Conservation (phyloP, 2,888 invertebrate species). For the Plutella xylostella region DNA sequence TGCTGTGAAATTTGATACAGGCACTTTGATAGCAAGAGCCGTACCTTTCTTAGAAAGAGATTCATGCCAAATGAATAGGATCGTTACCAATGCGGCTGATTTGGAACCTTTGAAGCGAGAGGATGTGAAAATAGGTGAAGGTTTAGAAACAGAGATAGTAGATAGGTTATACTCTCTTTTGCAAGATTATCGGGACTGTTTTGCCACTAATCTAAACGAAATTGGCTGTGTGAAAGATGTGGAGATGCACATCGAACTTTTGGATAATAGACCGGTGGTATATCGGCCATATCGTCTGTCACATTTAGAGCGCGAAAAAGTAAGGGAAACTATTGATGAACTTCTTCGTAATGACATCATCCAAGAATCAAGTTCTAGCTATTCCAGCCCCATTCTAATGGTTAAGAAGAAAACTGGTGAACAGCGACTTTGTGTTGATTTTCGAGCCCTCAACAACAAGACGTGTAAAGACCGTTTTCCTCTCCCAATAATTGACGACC, state of each 20-base stretch:
- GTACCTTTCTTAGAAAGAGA: too few relatives aligned
- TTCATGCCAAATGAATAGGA: too few relatives aligned
- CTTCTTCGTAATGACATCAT: slow-evolving; percentile 3
- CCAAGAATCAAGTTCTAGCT: slow-evolving; percentile 1
- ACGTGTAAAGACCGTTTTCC: slow-evolving; percentile 3
- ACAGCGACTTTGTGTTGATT: slow-evolving; percentile 1
- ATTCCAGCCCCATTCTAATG: slow-evolving; percentile 1
- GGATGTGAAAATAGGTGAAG: too few relatives aligned
- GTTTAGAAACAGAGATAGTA: too few relatives aligned
- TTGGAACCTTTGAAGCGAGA: too few relatives aligned
- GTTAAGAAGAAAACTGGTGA: slow-evolving; percentile 2
- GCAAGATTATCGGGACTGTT: neutral
- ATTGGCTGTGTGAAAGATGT: neutral
- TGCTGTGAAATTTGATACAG: too few relatives aligned
- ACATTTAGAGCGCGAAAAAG: neutral
- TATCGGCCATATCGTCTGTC: neutral
- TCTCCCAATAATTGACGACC: slow-evolving; percentile 2
- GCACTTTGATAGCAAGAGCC: too few relatives aligned
- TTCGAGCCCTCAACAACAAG: slow-evolving; percentile 12
- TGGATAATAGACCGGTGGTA: neutral
- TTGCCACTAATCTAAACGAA: neutral
- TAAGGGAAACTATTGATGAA: slow-evolving; percentile 1
- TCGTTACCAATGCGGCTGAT: too few relatives aligned
- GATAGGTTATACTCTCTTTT: neutral
- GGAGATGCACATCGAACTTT: neutral